Evolutionary conservation across 2,113 vertebrate species (phyloP).

Genomic region (Sinosuthora webbiana): DNA sequence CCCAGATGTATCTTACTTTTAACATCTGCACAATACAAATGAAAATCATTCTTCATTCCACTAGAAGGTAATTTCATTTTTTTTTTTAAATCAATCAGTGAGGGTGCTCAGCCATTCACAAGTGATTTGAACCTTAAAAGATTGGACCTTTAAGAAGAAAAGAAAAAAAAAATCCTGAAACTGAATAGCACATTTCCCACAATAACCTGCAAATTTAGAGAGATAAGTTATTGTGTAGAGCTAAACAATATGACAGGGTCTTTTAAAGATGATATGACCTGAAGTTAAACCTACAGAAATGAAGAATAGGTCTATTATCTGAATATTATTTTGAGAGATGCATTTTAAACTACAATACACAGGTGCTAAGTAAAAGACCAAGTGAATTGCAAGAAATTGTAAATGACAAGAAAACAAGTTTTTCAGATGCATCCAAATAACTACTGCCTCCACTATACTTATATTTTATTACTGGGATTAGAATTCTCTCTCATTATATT

Average conservation of each 20-base stretch:
- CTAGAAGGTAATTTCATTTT: conserved; percentile 18
- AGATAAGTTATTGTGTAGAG: conserved; percentile 30
- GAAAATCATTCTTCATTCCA: conserved; percentile 44
- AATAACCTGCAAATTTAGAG: conserved; percentile 31
- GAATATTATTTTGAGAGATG: conserved; percentile 33
- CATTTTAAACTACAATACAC: conserved; percentile 34
- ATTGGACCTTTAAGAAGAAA: conserved; percentile 1
- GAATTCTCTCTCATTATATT: conserved; percentile 3
- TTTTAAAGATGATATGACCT: not conserved
- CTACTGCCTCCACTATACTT: conserved; percentile 2
- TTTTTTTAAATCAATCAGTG: conserved; percentile 26
- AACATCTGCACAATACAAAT: conserved; percentile 41
- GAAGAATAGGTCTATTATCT: conserved; percentile 37
- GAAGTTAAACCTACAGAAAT: conserved; percentile 37
- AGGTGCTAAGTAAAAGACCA: conserved; percentile 14
- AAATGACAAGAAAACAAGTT: conserved; percentile 25
- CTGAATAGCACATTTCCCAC: conserved; percentile 19
- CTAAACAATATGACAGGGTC: conserved; percentile 39
- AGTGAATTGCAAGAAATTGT: conserved; percentile 3
- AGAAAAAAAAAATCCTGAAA: not conserved
- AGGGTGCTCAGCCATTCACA: conserved; percentile 22
- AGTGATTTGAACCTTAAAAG: not conserved
- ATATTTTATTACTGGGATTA: conserved; percentile 24
- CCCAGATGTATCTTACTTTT: conserved; percentile 27
- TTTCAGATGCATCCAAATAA: conserved; percentile 25